Evolutionary conservation across 1,140 invertebrate species (phyloP).

Genomic region (Zaprionus taronus): DNA sequence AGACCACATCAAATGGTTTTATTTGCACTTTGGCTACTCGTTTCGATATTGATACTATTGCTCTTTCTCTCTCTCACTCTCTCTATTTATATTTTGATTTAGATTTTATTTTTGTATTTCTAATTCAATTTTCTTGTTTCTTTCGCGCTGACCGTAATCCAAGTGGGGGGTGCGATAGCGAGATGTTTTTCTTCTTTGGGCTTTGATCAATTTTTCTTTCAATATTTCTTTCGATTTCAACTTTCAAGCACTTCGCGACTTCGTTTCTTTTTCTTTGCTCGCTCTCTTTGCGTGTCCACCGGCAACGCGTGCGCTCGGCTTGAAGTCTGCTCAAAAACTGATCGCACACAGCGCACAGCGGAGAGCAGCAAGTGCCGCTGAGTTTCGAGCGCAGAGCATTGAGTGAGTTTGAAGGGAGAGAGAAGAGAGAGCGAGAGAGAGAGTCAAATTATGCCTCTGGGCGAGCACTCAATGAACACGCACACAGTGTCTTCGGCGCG

Average conservation of each 20-base stretch:
- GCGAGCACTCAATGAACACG: constrained; percentile 77
- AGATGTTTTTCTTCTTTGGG: constrained; percentile 33
- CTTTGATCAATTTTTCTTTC: constrained; percentile 64
- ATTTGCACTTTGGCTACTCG: constrained; percentile 39
- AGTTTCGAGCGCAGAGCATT: constrained; percentile 23
- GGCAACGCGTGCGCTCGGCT: constrained; percentile 72
- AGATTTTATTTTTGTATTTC: constrained; percentile 37
- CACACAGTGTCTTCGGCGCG: constrained; percentile 56
- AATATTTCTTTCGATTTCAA: constrained; percentile 32
- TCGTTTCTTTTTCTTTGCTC: constrained; percentile 37
- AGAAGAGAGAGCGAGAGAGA: constrained; percentile 13
- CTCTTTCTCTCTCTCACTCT: constrained; percentile 26
- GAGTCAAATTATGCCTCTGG: constrained; percentile 50
- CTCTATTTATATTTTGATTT: constrained; percentile 21
- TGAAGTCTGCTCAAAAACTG: constrained; percentile 79
- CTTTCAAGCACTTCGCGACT: constrained; percentile 39
- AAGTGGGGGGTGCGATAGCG: constrained; percentile 72
- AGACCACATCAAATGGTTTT: constrained; percentile 47
- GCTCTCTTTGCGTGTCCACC: constrained; percentile 25
- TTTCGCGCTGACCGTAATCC: constrained; percentile 80
- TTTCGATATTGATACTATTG: constrained; percentile 46
- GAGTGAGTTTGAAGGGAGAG: constrained; percentile 18
- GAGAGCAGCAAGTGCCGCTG: constrained; percentile 68
- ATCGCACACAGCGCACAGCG: constrained; percentile 52
- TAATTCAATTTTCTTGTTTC: constrained; percentile 49